Evolutionary conservation across 2,888 invertebrate genomes (phyloP).

Genomic region (Lasioglossum leucozonium): DNA sequence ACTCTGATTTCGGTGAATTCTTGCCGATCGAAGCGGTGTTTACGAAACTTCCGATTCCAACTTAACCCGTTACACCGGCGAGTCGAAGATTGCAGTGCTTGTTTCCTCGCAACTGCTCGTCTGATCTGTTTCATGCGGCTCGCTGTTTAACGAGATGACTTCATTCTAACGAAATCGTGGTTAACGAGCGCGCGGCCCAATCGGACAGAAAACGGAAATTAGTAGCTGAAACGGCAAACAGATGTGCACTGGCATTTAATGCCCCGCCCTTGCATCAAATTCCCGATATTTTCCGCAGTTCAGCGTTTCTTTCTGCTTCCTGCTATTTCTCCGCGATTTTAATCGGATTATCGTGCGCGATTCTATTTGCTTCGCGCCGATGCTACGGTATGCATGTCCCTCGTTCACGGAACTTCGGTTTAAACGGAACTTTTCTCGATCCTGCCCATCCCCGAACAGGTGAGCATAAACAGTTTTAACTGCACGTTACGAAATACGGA

Average conservation of each 20-base stretch:
- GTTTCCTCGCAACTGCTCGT: background rate
- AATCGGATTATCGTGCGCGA: conserved; percentile 13
- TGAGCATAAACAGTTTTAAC: background rate
- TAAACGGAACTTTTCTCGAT: background rate
- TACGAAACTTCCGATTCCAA: background rate
- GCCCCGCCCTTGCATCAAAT: conserved; percentile 2
- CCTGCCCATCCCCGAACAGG: background rate
- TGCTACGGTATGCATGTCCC: background rate
- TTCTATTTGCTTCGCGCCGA: conserved; percentile 1
- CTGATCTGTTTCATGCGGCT: background rate
- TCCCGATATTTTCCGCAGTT: background rate
- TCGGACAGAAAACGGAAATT: conserved; percentile 16
- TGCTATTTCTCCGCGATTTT: conserved; percentile 19
- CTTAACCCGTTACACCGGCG: background rate
- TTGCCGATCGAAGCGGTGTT: background rate
- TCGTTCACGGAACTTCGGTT: background rate
- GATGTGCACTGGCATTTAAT: background rate
- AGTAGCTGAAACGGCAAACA: background rate
- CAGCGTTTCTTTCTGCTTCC: conserved; percentile 14
- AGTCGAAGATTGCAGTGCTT: background rate
- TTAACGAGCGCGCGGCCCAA: background rate
- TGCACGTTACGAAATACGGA: background rate
- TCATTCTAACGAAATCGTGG: conserved; percentile 17
- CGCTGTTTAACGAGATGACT: conserved; percentile 3
- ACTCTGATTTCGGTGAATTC: background rate